Evolutionary conservation across 2,113 vertebrate genomes (phyloP).

Genomic region (Periophthalmodon schlosseri): DNA sequence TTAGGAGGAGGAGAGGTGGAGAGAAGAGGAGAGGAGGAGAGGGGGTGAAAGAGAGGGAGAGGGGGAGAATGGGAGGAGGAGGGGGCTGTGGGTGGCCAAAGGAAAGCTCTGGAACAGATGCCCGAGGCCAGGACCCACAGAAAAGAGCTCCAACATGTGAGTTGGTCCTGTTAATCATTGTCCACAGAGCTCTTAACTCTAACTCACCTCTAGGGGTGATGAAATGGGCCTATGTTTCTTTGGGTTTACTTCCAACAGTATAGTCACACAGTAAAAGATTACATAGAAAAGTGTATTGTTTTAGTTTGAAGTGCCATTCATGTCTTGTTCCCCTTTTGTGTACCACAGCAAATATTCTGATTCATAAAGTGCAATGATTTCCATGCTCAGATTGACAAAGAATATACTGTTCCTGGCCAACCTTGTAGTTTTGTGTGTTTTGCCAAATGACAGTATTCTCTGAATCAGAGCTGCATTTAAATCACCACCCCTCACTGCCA

Average conservation of each 20-base stretch:
- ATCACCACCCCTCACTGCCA: background rate
- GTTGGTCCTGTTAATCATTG: conserved; percentile 71
- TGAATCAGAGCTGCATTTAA: background rate
- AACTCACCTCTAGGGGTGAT: conserved; percentile 50
- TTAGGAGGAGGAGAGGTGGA: conserved; percentile 33
- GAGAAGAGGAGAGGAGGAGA: background rate
- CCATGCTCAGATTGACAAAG: background rate
- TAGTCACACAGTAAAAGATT: background rate
- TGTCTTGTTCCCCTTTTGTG: background rate
- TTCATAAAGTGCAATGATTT: background rate
- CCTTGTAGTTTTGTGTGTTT: background rate
- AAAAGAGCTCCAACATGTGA: conserved; percentile 58
- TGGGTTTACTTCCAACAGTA: conserved; percentile 1
- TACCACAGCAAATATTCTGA: background rate
- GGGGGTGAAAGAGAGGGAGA: background rate
- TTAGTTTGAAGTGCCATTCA: background rate
- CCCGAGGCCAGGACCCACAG: conserved; percentile 62
- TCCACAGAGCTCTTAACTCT: conserved; percentile 53
- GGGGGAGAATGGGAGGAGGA: background rate
- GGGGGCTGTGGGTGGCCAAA: conserved; percentile 55
- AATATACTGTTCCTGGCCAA: too few species aligned
- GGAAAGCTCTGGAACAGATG: conserved; percentile 65
- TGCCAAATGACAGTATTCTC: background rate
- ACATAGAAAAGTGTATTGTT: background rate
- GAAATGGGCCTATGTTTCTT: conserved; percentile 47